Base-by-base conservation (phyloP, 2,113 vertebrate genomes). In the Phyllostomus discolor region DNA sequence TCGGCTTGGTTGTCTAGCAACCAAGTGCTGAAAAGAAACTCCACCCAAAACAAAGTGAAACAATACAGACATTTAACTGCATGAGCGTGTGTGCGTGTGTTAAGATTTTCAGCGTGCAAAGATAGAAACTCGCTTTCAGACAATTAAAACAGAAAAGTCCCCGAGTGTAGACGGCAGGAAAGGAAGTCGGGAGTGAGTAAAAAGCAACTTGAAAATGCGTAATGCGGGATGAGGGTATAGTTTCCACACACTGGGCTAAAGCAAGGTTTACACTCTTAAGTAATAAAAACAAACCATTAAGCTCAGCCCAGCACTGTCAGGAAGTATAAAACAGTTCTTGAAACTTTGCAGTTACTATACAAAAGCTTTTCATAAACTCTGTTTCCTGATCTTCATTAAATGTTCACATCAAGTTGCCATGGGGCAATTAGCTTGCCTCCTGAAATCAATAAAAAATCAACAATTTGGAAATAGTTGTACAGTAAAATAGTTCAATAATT, bases 271-370 rank as follows among this genome's bases (percentile, higher is more conserved):
- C 99, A 98, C 99, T 99, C 99, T 99, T 98, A 96, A 99, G 99
- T 98, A 99, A 99, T 99, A 99, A 99, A 99, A 99, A 99, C 98
- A 99, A 99, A 99, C 99, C 99, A 99, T 99, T 99, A 99, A 99
- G 98, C 98, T 97, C 98, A 98, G 96, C 98, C 98, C 98, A 98
- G 99, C 99, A 99, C 98, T 99, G 99, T 99, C 99, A 99, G 98
- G 99, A 99, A 99, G 98, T 98, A 98, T 98, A 99, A 98, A 98
- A 99, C 98, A 98, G 98, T 98, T 98, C 98, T 99, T 98, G 98
- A 99, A 99, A 99, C 97, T 98, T 98, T 98, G 98, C 98, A 99
- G 98, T 98, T 98, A 98, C 98, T 98, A 98, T 97, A 98, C 98
- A 99, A 99, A 98, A 98, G 98, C 98, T 98, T 98, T 99, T 98